Evolutionary conservation across 1,140 invertebrate genomes (phyloP), one percentile per base, ranked within the genome.

Genomic region (Aplysia californica): DNA sequence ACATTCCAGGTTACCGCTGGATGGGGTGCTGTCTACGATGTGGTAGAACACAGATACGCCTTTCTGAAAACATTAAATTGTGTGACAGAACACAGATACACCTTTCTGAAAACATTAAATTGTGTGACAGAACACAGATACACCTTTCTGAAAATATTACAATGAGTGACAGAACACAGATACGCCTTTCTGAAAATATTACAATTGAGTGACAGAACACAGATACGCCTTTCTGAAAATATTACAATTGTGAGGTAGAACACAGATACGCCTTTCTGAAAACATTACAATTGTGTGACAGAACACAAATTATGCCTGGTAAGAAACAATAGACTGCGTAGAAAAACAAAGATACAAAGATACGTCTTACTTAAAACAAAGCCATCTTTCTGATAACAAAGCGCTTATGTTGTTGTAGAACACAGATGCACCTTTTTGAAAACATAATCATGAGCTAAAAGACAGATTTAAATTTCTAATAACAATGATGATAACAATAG

Each of bases 161-260:
- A n/a, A n/a, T n/a, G n/a, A 80, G 58, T 85, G 84, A 75, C 83
- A 84, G 73, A 85, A 79, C 18, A 85, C 76, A 23, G 78, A 44
- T 29, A 76, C 26, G n/a, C 77, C 79, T 44, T 61, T 58, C 81
- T 84, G 73, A 38, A 73, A 70, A 15, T n/a, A n/a, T n/a, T n/a
- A n/a, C n/a, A n/a, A n/a, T n/a, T n/a, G n/a, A n/a, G 58, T 85
- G 84, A 75, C 83, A 84, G 73, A 85, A 79, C 18, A 85, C 76
- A 23, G 78, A 44, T 29, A 76, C 26, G n/a, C 77, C 79, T 44
- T 61, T 58, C 81, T 84, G 73, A 38, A 73, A 70, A 15, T n/a
- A n/a, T n/a, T n/a, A n/a, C n/a, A n/a, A n/a, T n/a, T n/a, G n/a
- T 79, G 58, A 84, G 84, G 73, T 84, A 84, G 73, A 85, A 79